phyloP scores from a whole-genome alignment of 2,113 vertebrate genomes.

The Dinomys branickii region DNA sequence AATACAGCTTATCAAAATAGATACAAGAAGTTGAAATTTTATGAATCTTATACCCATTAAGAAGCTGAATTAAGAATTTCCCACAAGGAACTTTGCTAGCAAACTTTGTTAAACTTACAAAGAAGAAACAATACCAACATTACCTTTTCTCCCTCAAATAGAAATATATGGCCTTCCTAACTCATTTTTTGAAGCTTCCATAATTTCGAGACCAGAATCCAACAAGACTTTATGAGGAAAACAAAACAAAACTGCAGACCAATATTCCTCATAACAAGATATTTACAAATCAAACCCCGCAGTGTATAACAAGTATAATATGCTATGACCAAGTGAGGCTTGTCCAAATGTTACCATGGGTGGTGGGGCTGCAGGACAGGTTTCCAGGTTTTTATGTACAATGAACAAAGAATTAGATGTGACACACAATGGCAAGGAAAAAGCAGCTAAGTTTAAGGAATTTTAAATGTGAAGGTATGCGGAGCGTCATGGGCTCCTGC shows the following conservation, averaged over 20 bases:
- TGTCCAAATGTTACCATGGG: neutral
- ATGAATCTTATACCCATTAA: neutral
- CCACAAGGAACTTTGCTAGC: neutral
- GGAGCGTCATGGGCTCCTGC: neutral
- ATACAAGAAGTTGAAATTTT: neutral
- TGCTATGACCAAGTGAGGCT: neutral
- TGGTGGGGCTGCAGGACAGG: neutral
- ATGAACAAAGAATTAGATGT: neutral
- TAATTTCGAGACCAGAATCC: neutral
- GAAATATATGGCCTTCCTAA: neutral
- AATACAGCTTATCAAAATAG: neutral
- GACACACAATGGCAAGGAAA: neutral
- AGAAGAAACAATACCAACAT: neutral
- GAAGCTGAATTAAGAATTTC: slow-evolving; percentile 25
- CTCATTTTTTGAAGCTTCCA: neutral
- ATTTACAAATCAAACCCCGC: slow-evolving; percentile 14
- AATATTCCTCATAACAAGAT: neutral
- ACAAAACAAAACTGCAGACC: neutral
- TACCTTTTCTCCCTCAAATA: neutral
- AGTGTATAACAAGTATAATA: neutral
- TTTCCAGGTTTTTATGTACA: neutral
- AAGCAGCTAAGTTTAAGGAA: neutral
- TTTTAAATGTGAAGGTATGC: neutral
- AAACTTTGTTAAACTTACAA: neutral
- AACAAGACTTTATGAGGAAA: neutral